Percentiles rank a stretch among this genome's conserved stretches.
Evolutionary conservation across 2,113 vertebrate genomes (phyloP).

Genomic region (Cromileptes altivelis): DNA sequence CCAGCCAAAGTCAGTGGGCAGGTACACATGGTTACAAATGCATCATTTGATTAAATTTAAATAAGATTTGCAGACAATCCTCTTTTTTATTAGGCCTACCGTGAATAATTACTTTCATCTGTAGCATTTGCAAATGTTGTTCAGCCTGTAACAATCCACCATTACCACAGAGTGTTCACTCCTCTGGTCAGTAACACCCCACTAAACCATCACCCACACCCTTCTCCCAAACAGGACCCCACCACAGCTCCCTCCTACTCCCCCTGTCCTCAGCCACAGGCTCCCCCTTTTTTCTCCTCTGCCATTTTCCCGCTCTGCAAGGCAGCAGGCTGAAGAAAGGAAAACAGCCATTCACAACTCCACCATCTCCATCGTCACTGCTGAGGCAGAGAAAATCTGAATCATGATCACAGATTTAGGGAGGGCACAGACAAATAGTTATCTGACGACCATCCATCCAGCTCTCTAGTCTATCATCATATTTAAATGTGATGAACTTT

Average conservation of each 20-base stretch:
- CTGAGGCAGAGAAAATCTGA: not conserved
- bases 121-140: not conserved
- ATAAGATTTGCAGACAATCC: not conserved
- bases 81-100: not conserved
- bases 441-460: not conserved
- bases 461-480: not conserved
- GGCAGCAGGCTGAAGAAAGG: slow-evolving; percentile 56
- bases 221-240: slow-evolving; percentile 34
- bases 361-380: slow-evolving; percentile 1
- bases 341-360: slow-evolving; percentile 37
- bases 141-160: not conserved
- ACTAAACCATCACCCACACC: not conserved
- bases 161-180: not conserved
- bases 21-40: not conserved
- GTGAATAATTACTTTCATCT: not conserved
- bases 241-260: slow-evolving; percentile 34
- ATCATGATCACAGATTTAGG: not conserved
- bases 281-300: slow-evolving; percentile 40
- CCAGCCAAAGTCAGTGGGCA: not conserved
- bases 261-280: slow-evolving; percentile 14
- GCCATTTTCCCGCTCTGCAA: slow-evolving; percentile 79
- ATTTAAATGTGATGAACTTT: not conserved
- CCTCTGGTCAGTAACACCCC: not conserved
- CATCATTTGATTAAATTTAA: not conserved
- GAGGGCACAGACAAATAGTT: not conserved